Conservation (phyloP, 2,113 vertebrate genomes). For the Ptilonorhynchus violaceus region DNA sequence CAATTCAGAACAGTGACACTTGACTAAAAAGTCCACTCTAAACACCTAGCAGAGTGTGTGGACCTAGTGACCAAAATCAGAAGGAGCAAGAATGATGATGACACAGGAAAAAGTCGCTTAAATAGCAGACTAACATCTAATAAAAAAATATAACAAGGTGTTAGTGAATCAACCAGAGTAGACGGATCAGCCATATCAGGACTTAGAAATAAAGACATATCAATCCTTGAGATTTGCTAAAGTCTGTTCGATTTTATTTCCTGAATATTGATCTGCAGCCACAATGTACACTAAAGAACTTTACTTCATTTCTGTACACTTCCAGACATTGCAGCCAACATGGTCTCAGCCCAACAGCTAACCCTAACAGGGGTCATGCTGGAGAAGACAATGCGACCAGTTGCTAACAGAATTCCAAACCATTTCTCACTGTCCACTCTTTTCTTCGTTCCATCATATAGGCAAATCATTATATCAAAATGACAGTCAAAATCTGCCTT, state of each 20-base stretch:
- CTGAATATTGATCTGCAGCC: not conserved
- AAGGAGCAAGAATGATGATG: not conserved
- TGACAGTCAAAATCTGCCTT: not conserved
- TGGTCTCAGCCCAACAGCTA: not conserved
- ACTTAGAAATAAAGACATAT: not conserved
- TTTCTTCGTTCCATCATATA: not conserved
- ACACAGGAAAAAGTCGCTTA: not conserved
- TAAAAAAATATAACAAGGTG: not conserved
- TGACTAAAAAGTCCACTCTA: not conserved
- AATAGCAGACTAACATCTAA: not conserved
- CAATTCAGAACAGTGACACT: not conserved
- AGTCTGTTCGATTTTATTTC: not conserved
- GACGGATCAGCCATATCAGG: not conserved
- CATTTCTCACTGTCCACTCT: not conserved
- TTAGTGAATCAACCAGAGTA: not conserved
- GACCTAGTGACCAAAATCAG: not conserved
- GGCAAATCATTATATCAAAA: not conserved
- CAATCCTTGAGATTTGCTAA: not conserved
- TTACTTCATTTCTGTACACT: not conserved
- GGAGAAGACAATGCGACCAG: not conserved
- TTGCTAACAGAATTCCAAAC: not conserved
- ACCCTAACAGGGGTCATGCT: accelerated
- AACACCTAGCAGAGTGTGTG: not conserved
- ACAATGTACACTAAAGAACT: not conserved
- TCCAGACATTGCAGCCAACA: accelerated